phyloP scores from a whole-genome alignment of 2,797 vertebrate species.

The Pteronotus mesoamericanus region DNA sequence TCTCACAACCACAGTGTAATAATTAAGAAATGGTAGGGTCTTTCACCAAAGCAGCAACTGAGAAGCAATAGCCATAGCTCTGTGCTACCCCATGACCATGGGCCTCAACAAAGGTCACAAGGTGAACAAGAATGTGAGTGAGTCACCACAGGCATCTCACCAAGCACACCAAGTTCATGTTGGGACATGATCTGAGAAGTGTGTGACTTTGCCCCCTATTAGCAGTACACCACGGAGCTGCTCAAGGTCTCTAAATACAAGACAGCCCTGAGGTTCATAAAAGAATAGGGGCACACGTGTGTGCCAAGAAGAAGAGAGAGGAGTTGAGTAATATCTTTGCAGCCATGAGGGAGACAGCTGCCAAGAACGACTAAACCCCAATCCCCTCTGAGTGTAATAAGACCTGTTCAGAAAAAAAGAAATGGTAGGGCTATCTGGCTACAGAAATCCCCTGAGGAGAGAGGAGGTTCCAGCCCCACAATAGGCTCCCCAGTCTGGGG shows the following conservation, averaged over 20 bases:
- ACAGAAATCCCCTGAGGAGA: no score
- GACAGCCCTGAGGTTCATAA: neutral
- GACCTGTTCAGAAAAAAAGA: neutral
- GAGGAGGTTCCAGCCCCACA: no score
- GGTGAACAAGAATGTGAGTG: neutral
- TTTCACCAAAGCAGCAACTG: neutral
- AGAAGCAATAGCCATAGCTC: neutral
- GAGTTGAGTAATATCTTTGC: no score
- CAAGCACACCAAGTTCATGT: neutral
- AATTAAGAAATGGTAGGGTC: neutral
- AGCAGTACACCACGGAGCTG: neutral
- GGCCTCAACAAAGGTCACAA: neutral
- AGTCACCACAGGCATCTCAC: neutral
- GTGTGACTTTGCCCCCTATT: neutral
- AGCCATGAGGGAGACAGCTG: no score
- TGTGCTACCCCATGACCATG: neutral
- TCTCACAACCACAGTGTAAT: neutral
- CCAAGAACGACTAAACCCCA: neutral
- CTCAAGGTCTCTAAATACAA: neutral
- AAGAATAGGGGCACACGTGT: neutral
- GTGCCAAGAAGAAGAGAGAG: no score
- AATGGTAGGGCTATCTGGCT: neutral
- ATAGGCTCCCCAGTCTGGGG: neutral
- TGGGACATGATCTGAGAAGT: neutral
- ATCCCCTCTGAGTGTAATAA: neutral